Base-by-base conservation (phyloP, 2,888 invertebrate genomes). In the Rotaria macrura region DNA sequence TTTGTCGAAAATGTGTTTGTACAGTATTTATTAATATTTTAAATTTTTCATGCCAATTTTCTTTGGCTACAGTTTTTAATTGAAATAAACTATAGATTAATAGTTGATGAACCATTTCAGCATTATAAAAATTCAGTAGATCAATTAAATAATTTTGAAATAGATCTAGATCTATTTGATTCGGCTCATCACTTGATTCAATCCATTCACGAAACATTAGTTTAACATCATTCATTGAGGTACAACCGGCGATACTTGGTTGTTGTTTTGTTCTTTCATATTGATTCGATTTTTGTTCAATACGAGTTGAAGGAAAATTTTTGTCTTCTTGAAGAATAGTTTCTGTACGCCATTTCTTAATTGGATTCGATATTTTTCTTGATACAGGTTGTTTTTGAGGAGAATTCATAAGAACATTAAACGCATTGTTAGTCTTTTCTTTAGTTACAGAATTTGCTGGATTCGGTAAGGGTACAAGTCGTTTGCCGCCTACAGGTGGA, bases 131-230 rank as follows among this genome's bases (percentile, higher is more conserved):
- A 43, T 79, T 43, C n/a, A 79, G 43, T 25, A 79, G 17, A 23
- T 43, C 43, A 4, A 43, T 7, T 43, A 79, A 17, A 43, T 79
- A 79, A 43, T 40, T 43, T 43, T 79, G 79, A 79, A 79, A 79
- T 43, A 43, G 25, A 40, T 79, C 43, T 1, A 79, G 4, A 79
- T 79, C 79, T 23, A 43, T 43, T 43, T 43, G n/a, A 79, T 43
- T 79, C 12, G 79, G 79, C n/a, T 40, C 40, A 79, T 79, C 79
- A 43, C 43, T 43, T 79, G 79, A 43, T 79, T 43, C 43, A 43
- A 79, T 79, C 79, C 79, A 79, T 43, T 79, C 43, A n/a, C 43
- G 40, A 17, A 79, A 43, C 79, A 79, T 43, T n/a, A 79, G n/a
- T 79, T 79, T 79, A n/a, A 79, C 79, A n/a, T 79, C 79, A 43